These are phyloP conservation scores for Acrobasis consociella DNA, from an alignment of 2,888 invertebrate genomes.

Conservation along the genomic window DNA sequence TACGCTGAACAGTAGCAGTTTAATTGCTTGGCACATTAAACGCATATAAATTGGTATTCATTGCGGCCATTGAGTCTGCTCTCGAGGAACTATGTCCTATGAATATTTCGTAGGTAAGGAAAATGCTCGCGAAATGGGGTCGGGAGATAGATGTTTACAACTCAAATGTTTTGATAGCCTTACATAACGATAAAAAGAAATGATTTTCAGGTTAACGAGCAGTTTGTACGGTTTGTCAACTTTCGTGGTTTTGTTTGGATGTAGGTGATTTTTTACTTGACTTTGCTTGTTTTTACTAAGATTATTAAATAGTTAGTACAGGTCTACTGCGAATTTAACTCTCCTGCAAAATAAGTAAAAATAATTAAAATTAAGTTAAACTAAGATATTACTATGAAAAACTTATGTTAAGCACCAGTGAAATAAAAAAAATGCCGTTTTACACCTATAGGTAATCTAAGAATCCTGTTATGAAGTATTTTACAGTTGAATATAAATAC, in stretches of 20 bases:
- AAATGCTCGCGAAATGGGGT: conserved; percentile 17
- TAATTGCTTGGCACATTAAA: conserved; percentile 81
- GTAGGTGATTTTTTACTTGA: conserved; percentile 23
- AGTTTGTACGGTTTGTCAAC: conserved; percentile 8
- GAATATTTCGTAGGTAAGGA: conserved; percentile 23
- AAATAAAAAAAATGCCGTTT: too few species aligned
- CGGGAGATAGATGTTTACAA: conserved; percentile 19
- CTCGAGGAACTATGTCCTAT: conserved; percentile 25
- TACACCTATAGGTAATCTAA: too few species aligned
- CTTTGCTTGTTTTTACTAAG: not conserved
- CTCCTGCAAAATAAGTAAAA: too few species aligned
- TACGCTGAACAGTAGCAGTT: conserved; percentile 48
- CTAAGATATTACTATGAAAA: too few species aligned
- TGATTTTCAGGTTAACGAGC: conserved; percentile 15
- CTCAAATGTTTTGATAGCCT: conserved; percentile 22
- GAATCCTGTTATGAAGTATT: too few species aligned
- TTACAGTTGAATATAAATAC: too few species aligned
- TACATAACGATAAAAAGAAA: conserved; percentile 42
- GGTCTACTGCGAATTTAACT: too few species aligned
- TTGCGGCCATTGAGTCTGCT: conserved; percentile 47
- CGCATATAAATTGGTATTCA: conserved; percentile 77
- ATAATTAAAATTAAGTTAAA: too few species aligned
- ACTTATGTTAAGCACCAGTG: too few species aligned
- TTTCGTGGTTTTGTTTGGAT: not conserved
- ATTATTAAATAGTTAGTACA: too few species aligned